A percentile compares a stretch with the other conserved stretches of the same genome.
Conservation (phyloP, 2,888 invertebrate species). For the Pristionchus maxplancki region DNA sequence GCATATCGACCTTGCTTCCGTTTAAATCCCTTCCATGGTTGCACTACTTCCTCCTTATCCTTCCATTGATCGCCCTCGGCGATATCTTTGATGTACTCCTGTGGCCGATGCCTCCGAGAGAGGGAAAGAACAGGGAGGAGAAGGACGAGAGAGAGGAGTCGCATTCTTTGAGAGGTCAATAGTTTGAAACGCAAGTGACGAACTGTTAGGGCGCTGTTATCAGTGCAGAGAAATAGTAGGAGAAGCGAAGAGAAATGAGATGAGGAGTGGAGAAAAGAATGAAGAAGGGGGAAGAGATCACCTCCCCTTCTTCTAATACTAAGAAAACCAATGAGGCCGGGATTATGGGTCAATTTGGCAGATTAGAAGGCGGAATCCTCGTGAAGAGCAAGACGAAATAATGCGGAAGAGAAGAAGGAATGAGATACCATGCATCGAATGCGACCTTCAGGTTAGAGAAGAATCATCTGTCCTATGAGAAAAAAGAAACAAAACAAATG, state of each 20-base stretch:
- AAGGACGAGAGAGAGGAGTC: neutral
- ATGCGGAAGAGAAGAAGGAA: neutral
- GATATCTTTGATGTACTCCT: neutral
- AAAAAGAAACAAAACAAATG: neutral
- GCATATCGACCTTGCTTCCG: neutral
- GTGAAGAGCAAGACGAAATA: neutral
- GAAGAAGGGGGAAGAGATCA: neutral
- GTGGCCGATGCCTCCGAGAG: neutral
- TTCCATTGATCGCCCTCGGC: neutral
- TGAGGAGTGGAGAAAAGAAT: neutral
- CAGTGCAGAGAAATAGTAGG: neutral
- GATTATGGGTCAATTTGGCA: slow-evolving; percentile 18
- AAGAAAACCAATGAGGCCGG: slow-evolving; percentile 13
- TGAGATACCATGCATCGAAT: neutral
- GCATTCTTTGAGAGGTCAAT: neutral
- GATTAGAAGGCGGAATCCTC: neutral
- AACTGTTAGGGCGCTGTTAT: neutral
- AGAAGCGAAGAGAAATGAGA: slow-evolving; percentile 1
- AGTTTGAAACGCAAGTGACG: slow-evolving; percentile 19
- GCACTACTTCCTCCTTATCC: neutral
- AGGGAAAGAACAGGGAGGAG: neutral
- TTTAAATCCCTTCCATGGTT: neutral
- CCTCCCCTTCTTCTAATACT: neutral
- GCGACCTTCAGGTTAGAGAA: neutral
- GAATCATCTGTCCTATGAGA: neutral